These are phyloP conservation scores for Euphysa ruthae DNA, from an alignment of 30 jellyfish, hydroid and myxozoan species.

Conservation along the genomic window DNA sequence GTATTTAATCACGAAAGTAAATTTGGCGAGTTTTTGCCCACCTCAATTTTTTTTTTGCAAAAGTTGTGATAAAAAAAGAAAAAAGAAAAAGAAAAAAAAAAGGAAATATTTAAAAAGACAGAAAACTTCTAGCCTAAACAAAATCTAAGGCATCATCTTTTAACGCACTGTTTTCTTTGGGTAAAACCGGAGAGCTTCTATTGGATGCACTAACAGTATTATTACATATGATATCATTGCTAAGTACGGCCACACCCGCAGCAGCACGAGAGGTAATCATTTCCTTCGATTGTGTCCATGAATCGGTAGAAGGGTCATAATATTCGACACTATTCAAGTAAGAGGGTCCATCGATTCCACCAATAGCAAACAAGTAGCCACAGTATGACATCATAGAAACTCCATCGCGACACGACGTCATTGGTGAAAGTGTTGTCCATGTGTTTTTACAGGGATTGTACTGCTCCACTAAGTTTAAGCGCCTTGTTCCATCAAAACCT, in stretches of 20 bases:
- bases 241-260: conserved; percentile 87
- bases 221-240: no score
- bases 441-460: conserved; percentile 83
- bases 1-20: no score
- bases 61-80: no score
- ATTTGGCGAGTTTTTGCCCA: no score
- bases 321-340: conserved; percentile 83
- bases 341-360: conserved; percentile 97
- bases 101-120: no score
- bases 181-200: no score
- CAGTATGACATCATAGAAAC: conserved; percentile 68
- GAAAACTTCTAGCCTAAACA: no score
- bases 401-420: conserved; percentile 92
- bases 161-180: no score
- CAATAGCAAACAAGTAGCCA: conserved; percentile 86
- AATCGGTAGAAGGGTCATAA: conserved; percentile 75
- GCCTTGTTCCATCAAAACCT: conserved; percentile 84
- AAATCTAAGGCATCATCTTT: no score
- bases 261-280: conserved; percentile 91
- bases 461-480: conserved; percentile 71
- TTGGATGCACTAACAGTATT: no score
- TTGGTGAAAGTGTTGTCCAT: conserved; percentile 62
- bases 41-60: no score
- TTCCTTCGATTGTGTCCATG: conserved; percentile 48
- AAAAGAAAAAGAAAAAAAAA: no score